Conservation (phyloP, 2,797 vertebrate species). For the Accipiter fasciatus region DNA sequence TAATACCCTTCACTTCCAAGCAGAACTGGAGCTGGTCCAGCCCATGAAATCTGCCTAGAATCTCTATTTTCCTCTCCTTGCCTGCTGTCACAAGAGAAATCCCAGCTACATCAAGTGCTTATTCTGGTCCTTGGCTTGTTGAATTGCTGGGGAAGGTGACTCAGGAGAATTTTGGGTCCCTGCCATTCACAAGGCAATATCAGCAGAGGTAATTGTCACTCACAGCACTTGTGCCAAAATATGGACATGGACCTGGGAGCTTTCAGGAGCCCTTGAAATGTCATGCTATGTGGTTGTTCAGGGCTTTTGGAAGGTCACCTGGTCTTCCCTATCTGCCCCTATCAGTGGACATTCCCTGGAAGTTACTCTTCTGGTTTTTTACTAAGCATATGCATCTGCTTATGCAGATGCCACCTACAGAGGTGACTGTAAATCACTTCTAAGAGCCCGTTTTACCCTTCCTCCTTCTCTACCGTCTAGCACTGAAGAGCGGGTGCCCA, state of each 20-base stretch:
- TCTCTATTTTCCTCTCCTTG: conserved; percentile 55
- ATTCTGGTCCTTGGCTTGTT: conserved; percentile 37
- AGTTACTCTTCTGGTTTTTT: not conserved
- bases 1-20: conserved; percentile 60
- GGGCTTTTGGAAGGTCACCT: not conserved
- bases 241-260: not conserved
- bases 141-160: conserved; percentile 48
- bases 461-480: not conserved
- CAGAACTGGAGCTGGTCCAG: conserved; percentile 53
- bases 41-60: conserved; percentile 59
- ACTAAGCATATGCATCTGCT: not conserved
- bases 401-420: not conserved
- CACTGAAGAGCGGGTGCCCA: not conserved
- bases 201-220: conserved; percentile 33
- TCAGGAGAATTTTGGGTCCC: conserved; percentile 35
- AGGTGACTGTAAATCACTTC: not conserved
- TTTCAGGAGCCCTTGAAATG: conserved; percentile 39
- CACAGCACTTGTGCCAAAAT: not conserved
- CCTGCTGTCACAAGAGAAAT: conserved; percentile 57
- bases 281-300: not conserved
- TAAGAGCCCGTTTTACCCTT: not conserved
- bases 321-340: not conserved
- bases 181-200: conserved; percentile 41
- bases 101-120: conserved; percentile 49
- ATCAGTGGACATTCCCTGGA: not conserved